phyloP scores from a whole-genome alignment of 2,797 vertebrate genomes.

The Danio aesculapii region DNA sequence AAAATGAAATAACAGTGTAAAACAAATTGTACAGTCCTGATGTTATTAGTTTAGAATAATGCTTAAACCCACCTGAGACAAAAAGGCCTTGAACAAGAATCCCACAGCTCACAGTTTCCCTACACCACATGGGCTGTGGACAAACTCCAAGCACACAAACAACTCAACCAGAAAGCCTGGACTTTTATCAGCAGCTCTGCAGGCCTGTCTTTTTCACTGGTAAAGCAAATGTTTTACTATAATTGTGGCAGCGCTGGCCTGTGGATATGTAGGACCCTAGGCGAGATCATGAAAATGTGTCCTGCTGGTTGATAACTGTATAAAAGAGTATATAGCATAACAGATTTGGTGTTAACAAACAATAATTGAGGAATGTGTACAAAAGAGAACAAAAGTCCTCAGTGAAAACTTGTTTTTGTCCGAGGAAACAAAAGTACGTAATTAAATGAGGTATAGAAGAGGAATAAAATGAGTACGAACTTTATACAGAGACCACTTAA shows the following conservation, averaged over 20 bases:
- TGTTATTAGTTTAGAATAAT: neutral
- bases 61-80: neutral
- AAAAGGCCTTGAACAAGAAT: constrained; percentile 5
- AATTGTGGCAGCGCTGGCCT: neutral
- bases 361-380: neutral
- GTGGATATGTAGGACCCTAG: neutral
- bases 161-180: neutral
- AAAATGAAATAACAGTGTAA: neutral
- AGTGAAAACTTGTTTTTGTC: neutral
- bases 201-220: neutral
- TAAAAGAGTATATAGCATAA: neutral
- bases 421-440: neutral
- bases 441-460: neutral
- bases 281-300: neutral
- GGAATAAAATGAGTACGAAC: neutral
- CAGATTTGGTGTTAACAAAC: constrained; percentile 2
- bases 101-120: neutral
- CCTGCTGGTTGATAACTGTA: neutral
- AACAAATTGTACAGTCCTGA: neutral
- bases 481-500: neutral
- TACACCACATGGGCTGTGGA: neutral
- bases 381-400: constrained; percentile 9
- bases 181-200: constrained; percentile 19
- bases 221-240: constrained; percentile 27
- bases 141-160: neutral